phyloP scores from a whole-genome alignment of 2,888 invertebrate genomes.

The Osmoderma eremita region DNA sequence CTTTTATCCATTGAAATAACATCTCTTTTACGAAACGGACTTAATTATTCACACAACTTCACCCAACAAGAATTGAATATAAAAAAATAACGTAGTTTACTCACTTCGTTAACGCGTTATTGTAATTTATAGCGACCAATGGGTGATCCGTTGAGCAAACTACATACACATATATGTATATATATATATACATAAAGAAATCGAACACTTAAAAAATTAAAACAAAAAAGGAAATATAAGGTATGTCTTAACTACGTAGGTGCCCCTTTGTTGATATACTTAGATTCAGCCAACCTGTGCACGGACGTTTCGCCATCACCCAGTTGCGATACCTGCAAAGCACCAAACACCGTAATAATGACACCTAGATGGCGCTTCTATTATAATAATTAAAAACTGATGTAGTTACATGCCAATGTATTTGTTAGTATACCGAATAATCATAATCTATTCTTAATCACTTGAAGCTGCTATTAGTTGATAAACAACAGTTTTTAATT shows the following conservation, averaged over 20 bases:
- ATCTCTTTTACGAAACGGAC: slow-evolving; percentile 11
- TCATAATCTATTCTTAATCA: too few species aligned
- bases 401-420: slow-evolving; percentile 20
- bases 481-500: too few species aligned
- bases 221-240: slow-evolving; percentile 26
- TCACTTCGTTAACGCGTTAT: slow-evolving; percentile 9
- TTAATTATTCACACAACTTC: not conserved
- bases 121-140: slow-evolving; percentile 13
- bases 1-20: slow-evolving; percentile 26
- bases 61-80: not conserved
- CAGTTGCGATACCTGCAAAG: slow-evolving; percentile 63
- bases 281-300: slow-evolving; percentile 65
- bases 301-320: slow-evolving; percentile 62
- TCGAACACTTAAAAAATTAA: slow-evolving; percentile 12
- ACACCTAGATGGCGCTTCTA: slow-evolving; percentile 42
- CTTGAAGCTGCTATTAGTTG: too few species aligned
- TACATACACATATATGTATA: slow-evolving; percentile 25
- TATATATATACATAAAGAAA: too few species aligned
- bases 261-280: slow-evolving; percentile 63
- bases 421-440: not conserved
- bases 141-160: slow-evolving; percentile 34
- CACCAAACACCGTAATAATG: slow-evolving; percentile 62
- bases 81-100: slow-evolving; percentile 9
- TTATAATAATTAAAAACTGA: slow-evolving; percentile 29
- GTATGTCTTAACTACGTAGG: slow-evolving; percentile 51